These are phyloP conservation scores for Eupithecia tripunctaria DNA, from an alignment of 2,888 invertebrate genomes.

Conservation along the genomic window DNA sequence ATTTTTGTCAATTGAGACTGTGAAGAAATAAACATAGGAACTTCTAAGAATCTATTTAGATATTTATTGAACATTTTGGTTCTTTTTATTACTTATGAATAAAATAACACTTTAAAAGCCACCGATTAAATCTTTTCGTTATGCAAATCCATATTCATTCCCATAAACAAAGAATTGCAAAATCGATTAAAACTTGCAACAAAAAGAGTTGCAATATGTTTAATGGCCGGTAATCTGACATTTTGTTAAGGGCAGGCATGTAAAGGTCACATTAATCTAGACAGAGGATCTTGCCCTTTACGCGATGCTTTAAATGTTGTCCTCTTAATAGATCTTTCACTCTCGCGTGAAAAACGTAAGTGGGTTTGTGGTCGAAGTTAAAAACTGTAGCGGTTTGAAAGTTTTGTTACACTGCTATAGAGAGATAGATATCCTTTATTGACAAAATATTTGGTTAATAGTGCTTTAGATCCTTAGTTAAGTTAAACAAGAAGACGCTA, in stretches of 20 bases:
- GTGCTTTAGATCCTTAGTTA: too few species aligned
- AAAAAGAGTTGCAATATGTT: constrained; percentile 23
- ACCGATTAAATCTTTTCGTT: not conserved
- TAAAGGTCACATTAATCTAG: constrained; percentile 29
- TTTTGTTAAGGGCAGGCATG: constrained; percentile 23
- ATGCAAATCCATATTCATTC: constrained; percentile 10
- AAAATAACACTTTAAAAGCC: not conserved
- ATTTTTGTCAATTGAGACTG: too few species aligned
- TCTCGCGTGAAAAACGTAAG: constrained; percentile 42
- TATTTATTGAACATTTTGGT: not conserved
- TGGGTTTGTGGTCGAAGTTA: constrained; percentile 18
- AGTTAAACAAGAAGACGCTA: too few species aligned
- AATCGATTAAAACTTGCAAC: constrained; percentile 12
- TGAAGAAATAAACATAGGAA: not conserved
- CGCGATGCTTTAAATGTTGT: constrained; percentile 19
- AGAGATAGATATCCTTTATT: too few species aligned
- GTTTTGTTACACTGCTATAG: too few species aligned
- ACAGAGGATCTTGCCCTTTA: constrained; percentile 29
- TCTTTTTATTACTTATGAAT: not conserved
- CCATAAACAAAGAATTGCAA: constrained; percentile 8
- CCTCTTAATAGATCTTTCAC: constrained; percentile 31
- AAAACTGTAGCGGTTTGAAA: not conserved
- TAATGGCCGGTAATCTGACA: constrained; percentile 23
- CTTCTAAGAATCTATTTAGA: not conserved
- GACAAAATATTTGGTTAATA: too few species aligned